phyloP scores from a whole-genome alignment of 2,797 vertebrate genomes.

The Tokudaia tokunoshimensis region DNA sequence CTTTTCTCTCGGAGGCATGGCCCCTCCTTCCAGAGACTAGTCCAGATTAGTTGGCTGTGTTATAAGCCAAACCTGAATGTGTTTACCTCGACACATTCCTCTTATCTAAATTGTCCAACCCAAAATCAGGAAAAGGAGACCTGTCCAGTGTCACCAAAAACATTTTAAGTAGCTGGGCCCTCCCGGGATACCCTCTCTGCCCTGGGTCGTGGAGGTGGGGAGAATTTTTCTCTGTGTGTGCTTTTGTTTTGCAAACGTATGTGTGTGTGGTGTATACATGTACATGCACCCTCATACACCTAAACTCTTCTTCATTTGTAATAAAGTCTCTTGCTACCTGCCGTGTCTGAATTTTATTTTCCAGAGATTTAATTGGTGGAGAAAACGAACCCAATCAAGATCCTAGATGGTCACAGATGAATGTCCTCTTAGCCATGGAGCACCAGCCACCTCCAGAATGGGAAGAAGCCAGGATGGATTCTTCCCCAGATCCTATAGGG shows the following conservation, averaged over 20 bases:
- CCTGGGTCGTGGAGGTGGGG: not conserved
- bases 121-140: not conserved
- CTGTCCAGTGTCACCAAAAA: not conserved
- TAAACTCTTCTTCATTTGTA: too few species aligned
- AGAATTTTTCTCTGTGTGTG: not conserved
- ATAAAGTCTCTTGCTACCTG: not conserved
- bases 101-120: not conserved
- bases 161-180: not conserved
- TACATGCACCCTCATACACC: too few species aligned
- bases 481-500: not conserved
- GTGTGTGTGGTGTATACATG: not conserved
- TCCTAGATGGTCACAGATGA: too few species aligned
- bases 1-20: not conserved
- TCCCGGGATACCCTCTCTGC: not conserved
- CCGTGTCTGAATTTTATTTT: not conserved
- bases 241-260: not conserved
- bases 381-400: not conserved
- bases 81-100: not conserved
- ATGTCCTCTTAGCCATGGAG: not conserved
- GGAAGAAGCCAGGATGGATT: not conserved
- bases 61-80: not conserved
- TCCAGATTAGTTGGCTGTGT: not conserved
- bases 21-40: not conserved
- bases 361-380: not conserved
- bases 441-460: not conserved